Evolutionary conservation across 2,113 vertebrate species (phyloP), one percentile per base, ranked within the genome.

Genomic region (Melanerpes formicivorus): DNA sequence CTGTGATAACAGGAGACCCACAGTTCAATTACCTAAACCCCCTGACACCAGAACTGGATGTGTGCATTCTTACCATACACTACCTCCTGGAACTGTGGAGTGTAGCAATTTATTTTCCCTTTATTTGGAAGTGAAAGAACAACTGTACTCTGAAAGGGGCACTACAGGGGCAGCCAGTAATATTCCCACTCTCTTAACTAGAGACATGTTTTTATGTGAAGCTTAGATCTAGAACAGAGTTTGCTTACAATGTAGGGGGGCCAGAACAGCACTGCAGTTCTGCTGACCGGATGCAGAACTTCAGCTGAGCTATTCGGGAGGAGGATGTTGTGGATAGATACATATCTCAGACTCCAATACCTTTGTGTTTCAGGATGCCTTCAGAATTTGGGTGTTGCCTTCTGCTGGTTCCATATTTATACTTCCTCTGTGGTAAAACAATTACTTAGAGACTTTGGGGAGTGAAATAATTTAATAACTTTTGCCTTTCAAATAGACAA

Each of bases 381-480:
- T 86, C 71, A 82, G 66, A 87, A 76, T 40, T 55, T 74, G 93
- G 88, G 86, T 84, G 88, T 90, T 92, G 70, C 77, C 84, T 27
- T 84, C 29, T 55, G 52, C 46, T 92, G n/a, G 66, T 84, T 93
- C 78, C 81, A 52, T 46, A 77, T 92, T 88, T 88, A 84, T 84
- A 92, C 66, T 93, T 94, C 92, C 90, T 90, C 32, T 82, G 71
- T 42, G 60, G 78, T 75, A 80, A 82, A 96, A 89, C 87, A 92
- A 72, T 90, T 46, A 55, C 52, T 60, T 69, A 25, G n/a, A 89
- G 37, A 89, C 84, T 74, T 76, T 58, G 19, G 26, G 62, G 71
- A 69, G 63, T 19, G 52, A 79, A 92, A 70, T 77, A 81, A 69
- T 80, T 52, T 52, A 77, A 72, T 40, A 63, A 83, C n/a, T 54